Evolutionary conservation across 1,140 invertebrate species (phyloP).

Genomic region (Thereuonema tuberculata): DNA sequence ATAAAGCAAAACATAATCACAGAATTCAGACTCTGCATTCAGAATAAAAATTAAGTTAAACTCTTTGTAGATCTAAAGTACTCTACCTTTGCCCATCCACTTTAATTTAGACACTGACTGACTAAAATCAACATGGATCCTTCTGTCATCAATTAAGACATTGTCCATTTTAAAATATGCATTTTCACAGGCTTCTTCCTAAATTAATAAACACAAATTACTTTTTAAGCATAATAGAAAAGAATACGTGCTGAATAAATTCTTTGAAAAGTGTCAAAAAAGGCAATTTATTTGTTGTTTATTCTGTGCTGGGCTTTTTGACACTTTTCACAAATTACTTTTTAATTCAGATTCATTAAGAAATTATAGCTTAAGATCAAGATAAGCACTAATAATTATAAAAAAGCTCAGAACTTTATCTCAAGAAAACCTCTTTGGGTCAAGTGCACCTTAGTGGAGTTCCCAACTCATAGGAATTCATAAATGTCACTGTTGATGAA

Average conservation of each 20-base stretch:
- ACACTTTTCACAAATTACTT: too few relatives aligned
- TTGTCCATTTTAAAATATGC: slow-evolving; percentile 99
- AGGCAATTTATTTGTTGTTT: too few relatives aligned
- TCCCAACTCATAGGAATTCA: too few relatives aligned
- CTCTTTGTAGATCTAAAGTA: background rate
- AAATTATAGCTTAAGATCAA: background rate
- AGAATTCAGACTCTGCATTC: background rate
- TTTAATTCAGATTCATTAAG: slow-evolving; percentile 14
- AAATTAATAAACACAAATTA: too few relatives aligned
- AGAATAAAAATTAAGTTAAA: background rate
- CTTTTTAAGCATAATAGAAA: too few relatives aligned
- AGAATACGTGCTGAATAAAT: too few relatives aligned
- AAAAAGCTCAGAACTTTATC: too few relatives aligned
- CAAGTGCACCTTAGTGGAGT: too few relatives aligned
- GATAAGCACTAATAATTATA: slow-evolving; percentile 1
- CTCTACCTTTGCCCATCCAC: background rate
- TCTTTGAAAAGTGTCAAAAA: too few relatives aligned
- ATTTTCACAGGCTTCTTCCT: slow-evolving; percentile 78
- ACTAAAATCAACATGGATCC: slow-evolving; percentile 99
- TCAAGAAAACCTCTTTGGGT: too few relatives aligned
- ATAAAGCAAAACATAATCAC: background rate
- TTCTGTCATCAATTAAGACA: slow-evolving; percentile 92
- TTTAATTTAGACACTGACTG: slow-evolving; percentile 88
- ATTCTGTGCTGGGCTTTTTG: too few relatives aligned
- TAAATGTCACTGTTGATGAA: too few relatives aligned